A percentile compares a stretch with the other conserved stretches of the same genome.
Conservation (phyloP, 2,797 vertebrate species). For the Peromyscus aztecus region DNA sequence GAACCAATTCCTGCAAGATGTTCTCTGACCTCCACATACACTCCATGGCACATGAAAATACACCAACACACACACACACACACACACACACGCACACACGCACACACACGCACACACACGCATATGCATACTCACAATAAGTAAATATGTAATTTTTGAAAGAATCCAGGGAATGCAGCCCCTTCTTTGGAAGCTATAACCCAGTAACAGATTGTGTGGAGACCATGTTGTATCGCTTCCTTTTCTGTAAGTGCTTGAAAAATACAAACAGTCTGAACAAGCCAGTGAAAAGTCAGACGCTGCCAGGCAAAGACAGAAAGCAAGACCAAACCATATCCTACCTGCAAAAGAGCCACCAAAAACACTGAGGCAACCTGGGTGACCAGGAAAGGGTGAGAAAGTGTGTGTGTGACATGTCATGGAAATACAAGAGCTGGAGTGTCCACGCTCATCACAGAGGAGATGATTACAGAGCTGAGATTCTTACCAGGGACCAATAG, state of each 20-base stretch:
- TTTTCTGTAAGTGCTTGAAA: slow-evolving; percentile 36
- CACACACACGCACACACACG: not conserved
- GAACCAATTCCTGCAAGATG: not conserved
- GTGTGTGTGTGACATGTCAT: not conserved
- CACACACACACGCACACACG: not conserved
- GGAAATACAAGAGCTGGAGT: not conserved
- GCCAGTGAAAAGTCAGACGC: not conserved
- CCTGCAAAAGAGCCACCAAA: not conserved
- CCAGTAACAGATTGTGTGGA: not conserved
- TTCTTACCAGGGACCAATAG: not conserved
- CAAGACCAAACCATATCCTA: not conserved
- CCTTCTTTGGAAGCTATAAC: slow-evolving; percentile 5
- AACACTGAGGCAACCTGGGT: not conserved
- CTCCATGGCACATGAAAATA: not conserved
- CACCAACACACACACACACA: not conserved
- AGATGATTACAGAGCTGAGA: slow-evolving; percentile 5
- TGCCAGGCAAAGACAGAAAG: not conserved
- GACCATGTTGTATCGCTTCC: not conserved
- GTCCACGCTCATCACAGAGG: not conserved
- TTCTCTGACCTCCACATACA: not conserved
- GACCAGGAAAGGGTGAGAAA: not conserved
- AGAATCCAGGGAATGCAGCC: not conserved
- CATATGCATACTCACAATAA: not conserved
- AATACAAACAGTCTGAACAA: not conserved
- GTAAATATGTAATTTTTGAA: not conserved